These are phyloP conservation scores for Gnathonemus echidnorhynchus DNA, from an alignment of 2,113 vertebrate species.

Conservation along the genomic window DNA sequence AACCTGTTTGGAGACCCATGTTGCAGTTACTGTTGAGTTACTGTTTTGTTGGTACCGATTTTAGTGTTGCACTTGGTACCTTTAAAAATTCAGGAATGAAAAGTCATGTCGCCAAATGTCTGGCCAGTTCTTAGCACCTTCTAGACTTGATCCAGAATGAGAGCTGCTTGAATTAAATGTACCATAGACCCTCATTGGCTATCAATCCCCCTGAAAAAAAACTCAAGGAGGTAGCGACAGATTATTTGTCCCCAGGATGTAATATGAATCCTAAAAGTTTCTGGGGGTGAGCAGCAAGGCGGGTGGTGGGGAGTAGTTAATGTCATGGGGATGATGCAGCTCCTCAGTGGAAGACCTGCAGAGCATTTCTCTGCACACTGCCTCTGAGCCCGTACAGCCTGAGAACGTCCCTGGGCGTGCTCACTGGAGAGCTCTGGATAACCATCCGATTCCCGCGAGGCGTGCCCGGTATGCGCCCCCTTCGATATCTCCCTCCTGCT, in stretches of 20 bases:
- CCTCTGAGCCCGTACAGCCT: constrained; percentile 26
- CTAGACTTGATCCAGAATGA: background rate
- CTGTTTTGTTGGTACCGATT: constrained; percentile 30
- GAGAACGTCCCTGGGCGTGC: constrained; percentile 35
- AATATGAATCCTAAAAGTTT: background rate
- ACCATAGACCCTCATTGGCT: background rate
- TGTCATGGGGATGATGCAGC: background rate
- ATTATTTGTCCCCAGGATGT: background rate
- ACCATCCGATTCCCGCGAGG: constrained; percentile 27
- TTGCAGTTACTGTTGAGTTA: constrained; percentile 37
- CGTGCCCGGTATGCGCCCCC: constrained; percentile 37
- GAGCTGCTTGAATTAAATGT: background rate
- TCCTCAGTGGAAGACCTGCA: background rate
- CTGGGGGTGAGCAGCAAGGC: background rate
- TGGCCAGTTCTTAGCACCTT: background rate
- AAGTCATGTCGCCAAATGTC: background rate
- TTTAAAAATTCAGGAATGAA: constrained; percentile 14
- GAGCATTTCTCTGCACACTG: constrained; percentile 16
- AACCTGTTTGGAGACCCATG: constrained; percentile 21
- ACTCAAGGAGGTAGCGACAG: background rate
- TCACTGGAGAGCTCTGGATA: constrained; percentile 32
- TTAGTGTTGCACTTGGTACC: constrained; percentile 32
- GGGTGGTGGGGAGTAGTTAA: background rate
- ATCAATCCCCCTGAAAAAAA: background rate
- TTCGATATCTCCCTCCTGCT: constrained; percentile 29